These are phyloP conservation scores for Galago senegalensis DNA, from an alignment of 2,797 vertebrate genomes.

Conservation along the genomic window DNA sequence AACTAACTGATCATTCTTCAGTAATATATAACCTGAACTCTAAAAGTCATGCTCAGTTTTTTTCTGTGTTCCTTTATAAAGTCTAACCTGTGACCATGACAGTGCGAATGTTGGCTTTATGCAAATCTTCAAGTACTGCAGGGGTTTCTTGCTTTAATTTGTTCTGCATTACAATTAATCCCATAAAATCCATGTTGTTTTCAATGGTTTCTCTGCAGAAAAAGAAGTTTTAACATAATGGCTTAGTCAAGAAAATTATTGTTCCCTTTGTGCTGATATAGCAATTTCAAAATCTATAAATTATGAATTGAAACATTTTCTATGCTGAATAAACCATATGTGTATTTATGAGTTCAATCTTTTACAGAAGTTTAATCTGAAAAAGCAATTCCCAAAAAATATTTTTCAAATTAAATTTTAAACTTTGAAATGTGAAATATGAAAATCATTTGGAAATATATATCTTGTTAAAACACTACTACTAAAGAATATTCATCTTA, in stretches of 20 bases:
- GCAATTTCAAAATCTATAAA: slow-evolving; percentile 61
- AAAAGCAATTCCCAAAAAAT: slow-evolving; percentile 54
- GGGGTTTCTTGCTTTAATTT: slow-evolving; percentile 98
- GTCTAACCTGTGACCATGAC: slow-evolving; percentile 98
- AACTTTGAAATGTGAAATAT: slow-evolving; percentile 3
- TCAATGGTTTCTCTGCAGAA: slow-evolving; percentile 95
- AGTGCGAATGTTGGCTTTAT: slow-evolving; percentile 96
- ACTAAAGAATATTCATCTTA: slow-evolving; percentile 43
- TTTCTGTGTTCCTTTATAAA: slow-evolving; percentile 44
- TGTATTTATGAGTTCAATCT: slow-evolving; percentile 15
- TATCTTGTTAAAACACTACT: slow-evolving; percentile 41
- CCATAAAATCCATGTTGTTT: slow-evolving; percentile 97
- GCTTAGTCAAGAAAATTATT: slow-evolving; percentile 55
- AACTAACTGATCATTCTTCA: slow-evolving; percentile 30
- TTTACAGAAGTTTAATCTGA: slow-evolving; percentile 42
- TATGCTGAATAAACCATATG: slow-evolving; percentile 44
- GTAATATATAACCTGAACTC: background rate
- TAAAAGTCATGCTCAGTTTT: background rate
- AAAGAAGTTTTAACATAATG: slow-evolving; percentile 71
- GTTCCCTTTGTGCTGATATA: slow-evolving; percentile 52
- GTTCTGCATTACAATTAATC: slow-evolving; percentile 99
- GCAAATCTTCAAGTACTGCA: slow-evolving; percentile 95
- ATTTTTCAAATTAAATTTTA: slow-evolving; percentile 56
- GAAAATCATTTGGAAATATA: slow-evolving; percentile 21
- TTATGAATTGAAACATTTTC: slow-evolving; percentile 53